Percentiles rank a stretch among this genome's conserved stretches.
Conservation (phyloP, 2,113 vertebrate genomes). For the Pipra filicauda region DNA sequence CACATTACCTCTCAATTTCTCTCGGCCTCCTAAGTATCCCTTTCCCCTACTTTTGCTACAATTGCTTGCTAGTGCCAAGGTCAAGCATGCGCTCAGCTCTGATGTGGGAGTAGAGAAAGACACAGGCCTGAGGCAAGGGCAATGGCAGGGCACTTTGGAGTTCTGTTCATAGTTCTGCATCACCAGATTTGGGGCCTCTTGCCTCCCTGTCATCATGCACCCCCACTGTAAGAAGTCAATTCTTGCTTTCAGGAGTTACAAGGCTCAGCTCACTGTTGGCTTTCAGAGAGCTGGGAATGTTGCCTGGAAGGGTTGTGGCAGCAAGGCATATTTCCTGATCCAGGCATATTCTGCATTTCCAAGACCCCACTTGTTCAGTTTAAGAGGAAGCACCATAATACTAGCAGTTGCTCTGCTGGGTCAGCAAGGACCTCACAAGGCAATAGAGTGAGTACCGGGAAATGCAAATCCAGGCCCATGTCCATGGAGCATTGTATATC, state of each 20-base stretch:
- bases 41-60: neutral
- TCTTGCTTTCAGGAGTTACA: neutral
- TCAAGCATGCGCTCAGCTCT: neutral
- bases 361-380: neutral
- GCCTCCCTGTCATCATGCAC: neutral
- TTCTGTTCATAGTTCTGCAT: neutral
- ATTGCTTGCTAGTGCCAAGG: neutral
- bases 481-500: neutral
- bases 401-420: neutral
- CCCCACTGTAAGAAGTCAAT: neutral
- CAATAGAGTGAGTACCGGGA: neutral
- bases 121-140: neutral
- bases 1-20: neutral
- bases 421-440: neutral
- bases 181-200: neutral
- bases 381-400: neutral
- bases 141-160: neutral
- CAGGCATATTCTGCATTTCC: neutral
- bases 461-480: neutral
- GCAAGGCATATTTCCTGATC: neutral
- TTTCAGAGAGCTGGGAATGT: neutral
- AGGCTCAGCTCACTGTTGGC: neutral
- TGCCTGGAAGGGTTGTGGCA: neutral
- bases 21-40: neutral
- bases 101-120: neutral